Evolutionary conservation across 1,140 invertebrate species (phyloP).

Genomic region (Copidosoma floridanum): DNA sequence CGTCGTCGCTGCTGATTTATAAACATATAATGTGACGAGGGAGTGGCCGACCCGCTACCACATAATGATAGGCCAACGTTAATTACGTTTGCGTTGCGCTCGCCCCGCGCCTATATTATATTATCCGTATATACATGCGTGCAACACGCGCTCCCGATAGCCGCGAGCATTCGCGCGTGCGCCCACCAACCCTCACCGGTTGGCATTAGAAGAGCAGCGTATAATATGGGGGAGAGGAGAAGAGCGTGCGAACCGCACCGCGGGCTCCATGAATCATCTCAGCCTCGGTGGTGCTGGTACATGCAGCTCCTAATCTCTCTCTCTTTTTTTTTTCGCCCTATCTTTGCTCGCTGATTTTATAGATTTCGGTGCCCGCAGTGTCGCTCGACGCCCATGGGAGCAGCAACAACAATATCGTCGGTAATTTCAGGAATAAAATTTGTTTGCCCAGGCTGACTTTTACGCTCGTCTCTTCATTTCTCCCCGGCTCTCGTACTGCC

Average conservation of each 20-base stretch:
- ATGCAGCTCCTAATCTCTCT: neutral
- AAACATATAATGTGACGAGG: slow-evolving; percentile 60
- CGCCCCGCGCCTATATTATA: too few species aligned
- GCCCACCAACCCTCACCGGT: slow-evolving; percentile 17
- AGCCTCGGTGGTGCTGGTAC: slow-evolving; percentile 7
- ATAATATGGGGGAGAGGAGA: neutral
- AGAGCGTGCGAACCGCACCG: slow-evolving; percentile 25
- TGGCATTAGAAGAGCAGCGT: too few species aligned
- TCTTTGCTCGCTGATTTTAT: neutral
- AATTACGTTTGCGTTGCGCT: slow-evolving; percentile 55
- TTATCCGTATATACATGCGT: too few species aligned
- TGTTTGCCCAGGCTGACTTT: slow-evolving; percentile 15
- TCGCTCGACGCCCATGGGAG: too few species aligned
- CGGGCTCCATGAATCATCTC: slow-evolving; percentile 25
- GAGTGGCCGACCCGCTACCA: slow-evolving; percentile 56
- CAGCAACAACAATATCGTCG: neutral
- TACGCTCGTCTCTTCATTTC: slow-evolving; percentile 1
- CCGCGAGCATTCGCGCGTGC: too few species aligned
- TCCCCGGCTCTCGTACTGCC: neutral
- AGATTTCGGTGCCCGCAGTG: too few species aligned
- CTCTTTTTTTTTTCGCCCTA: neutral
- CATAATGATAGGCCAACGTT: slow-evolving; percentile 58
- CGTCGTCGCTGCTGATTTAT: slow-evolving; percentile 54
- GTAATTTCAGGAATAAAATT: slow-evolving; percentile 19
- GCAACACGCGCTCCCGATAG: too few species aligned